Evolutionary conservation across 2,888 invertebrate species (phyloP).

Genomic region (Acheta domesticus): DNA sequence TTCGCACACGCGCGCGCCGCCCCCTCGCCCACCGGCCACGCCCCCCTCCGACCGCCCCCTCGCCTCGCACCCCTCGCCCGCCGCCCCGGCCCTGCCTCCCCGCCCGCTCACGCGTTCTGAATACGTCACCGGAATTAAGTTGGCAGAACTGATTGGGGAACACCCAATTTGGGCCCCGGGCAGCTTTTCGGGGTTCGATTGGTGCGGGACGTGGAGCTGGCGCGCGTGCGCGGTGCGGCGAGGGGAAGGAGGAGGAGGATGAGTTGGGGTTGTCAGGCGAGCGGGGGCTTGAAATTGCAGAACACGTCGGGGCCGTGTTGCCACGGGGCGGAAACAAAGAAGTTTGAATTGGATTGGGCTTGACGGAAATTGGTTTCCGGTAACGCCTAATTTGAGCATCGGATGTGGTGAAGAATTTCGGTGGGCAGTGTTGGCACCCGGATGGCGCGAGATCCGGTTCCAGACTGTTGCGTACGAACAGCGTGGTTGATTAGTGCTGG

Average conservation of each 20-base stretch:
- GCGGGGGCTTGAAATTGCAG: neutral
- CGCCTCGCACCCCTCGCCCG: neutral
- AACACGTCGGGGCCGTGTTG: neutral
- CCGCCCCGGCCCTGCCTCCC: neutral
- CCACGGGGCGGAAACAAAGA: neutral
- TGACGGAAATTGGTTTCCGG: neutral
- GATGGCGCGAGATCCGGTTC: neutral
- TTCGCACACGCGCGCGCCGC: too few species aligned
- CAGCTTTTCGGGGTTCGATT: neutral
- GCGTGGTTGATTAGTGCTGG: neutral
- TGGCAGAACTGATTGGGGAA: slow-evolving; percentile 18
- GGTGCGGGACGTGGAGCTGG: neutral
- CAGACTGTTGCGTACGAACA: neutral
- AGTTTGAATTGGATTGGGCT: neutral
- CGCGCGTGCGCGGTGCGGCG: neutral
- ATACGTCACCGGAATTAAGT: slow-evolving; percentile 10
- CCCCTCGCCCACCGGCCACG: too few species aligned
- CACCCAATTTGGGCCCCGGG: neutral
- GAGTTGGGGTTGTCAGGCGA: neutral
- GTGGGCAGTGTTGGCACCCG: neutral
- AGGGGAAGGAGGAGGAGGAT: neutral
- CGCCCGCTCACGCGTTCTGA: neutral
- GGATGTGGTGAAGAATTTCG: neutral
- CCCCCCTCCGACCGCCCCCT: neutral
- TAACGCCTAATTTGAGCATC: slow-evolving; percentile 4